These are phyloP conservation scores for Polyodon spathula DNA, from an alignment of 2,113 vertebrate genomes.

Conservation along the genomic window DNA sequence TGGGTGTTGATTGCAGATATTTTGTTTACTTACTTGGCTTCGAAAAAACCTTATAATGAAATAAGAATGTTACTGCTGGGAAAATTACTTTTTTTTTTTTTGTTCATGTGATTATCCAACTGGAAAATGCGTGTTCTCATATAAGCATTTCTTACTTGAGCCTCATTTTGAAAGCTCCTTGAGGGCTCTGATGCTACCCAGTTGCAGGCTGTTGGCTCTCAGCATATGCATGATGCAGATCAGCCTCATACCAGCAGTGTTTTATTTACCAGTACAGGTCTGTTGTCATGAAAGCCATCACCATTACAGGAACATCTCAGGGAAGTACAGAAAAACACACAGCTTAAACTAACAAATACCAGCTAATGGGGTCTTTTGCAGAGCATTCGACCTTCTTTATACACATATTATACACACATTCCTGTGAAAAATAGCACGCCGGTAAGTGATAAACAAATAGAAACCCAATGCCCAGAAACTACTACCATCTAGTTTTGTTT, in stretches of 20 bases:
- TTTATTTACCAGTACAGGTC: too few species aligned
- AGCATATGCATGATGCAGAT: not conserved
- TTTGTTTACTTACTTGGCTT: slow-evolving; percentile 53
- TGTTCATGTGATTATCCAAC: slow-evolving; percentile 45
- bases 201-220: not conserved
- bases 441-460: too few species aligned
- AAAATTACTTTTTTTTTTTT: slow-evolving; percentile 42
- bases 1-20: slow-evolving; percentile 42
- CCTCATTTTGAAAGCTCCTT: slow-evolving; percentile 6
- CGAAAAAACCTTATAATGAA: slow-evolving; percentile 33
- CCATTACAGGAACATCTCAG: too few species aligned
- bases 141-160: slow-evolving; percentile 26
- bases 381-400: too few species aligned
- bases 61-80: slow-evolving; percentile 45
- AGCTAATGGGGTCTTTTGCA: too few species aligned
- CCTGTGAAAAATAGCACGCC: too few species aligned
- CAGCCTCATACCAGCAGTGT: not conserved
- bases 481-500: too few species aligned
- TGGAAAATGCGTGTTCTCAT: slow-evolving; percentile 52
- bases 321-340: too few species aligned
- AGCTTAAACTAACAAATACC: too few species aligned
- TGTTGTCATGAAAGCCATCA: too few species aligned
- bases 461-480: too few species aligned
- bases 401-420: too few species aligned
- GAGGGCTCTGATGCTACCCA: slow-evolving; percentile 10